Evolutionary conservation across 1,140 invertebrate genomes (phyloP), one percentile per base, ranked within the genome.

Genomic region (Macrosteles quadrilineatus): DNA sequence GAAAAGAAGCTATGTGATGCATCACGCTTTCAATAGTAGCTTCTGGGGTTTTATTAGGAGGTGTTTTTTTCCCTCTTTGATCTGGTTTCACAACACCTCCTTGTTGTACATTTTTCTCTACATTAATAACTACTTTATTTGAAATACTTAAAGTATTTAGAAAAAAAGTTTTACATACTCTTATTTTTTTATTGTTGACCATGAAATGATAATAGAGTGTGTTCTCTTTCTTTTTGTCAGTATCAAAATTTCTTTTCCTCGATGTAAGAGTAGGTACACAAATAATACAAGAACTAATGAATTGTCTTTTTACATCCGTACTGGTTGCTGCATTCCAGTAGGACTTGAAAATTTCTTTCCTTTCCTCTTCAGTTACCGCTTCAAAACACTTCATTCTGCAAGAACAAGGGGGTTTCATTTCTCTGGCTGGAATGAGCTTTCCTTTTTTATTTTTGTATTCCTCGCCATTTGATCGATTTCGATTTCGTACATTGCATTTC

Each of bases 391-490:
- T 53, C 30, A 55, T 32, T 30, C 17, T 68, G 27, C 43, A 68
- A 68, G 45, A 55, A 68, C 67, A 68, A 55, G 67, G 9, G n/a
- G 43, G 43, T 47, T 67, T 67, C 36, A 67, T 67, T 21, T 21
- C 12, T 67, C 17, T 67, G 1, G 31, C 64, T 50, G 47, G 21
- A 31, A 59, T 31, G 4, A 31, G n/a, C n/a, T n/a, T n/a, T n/a
- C 55, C 55, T 59, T 59, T 59, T 31, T 25, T 59, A 31, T 31
- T 59, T 27, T 21, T 40, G 40, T 45, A 67, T 43, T 27, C 36
- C 25, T 67, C 43, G 17, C 64, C 40, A n/a, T 25, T 32, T 64
- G 62, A 27, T 31, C 21, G 14, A 32, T 64, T 64, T 64, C 25
- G 17, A 45, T 67, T 67, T 27, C 64, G 31, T n/a, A 29, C 29